Evolutionary conservation across 2,888 invertebrate species (phyloP), one percentile per base, ranked within the genome.

Genomic region (Campoplex nolae): DNA sequence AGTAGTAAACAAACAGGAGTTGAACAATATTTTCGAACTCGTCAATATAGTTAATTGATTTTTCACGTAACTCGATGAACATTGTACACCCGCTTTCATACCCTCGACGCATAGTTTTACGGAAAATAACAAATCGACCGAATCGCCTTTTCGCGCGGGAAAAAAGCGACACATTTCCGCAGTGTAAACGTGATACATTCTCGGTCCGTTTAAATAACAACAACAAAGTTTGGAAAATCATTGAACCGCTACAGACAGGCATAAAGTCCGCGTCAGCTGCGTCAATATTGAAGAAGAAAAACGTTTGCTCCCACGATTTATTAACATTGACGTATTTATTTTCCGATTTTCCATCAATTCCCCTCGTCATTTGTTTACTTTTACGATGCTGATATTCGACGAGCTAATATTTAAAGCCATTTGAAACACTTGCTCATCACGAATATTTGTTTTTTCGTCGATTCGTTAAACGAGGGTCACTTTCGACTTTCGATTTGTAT

Each of bases 221-320:
- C 28, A 58, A 62, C 45, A 65, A 56, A 73, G 78, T 68, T 75
- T 74, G 56, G 28, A 82, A 85, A 78, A 85, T 83, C 38, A 68
- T 82, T 73, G 18, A 23, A 45, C 71, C 67, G 54, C 18, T 65
- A 32, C 16, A 8, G n/a, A 18, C 42, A 68, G 48, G 45, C 23
- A 45, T 38, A 56, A 42, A 56, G 32, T 62, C 0, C 13, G 9
- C 2, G 32, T 16, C 13, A 13, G 32, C 32, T n/a, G 16, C 18
- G 16, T 62, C 62, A 62, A 62, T 32, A 16, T 65, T n/a, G 8
- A 48, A 65, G 18, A n/a, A 13, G 1, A 65, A 38, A 71, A 71
- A 68, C 32, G 67, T 67, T 48, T 70, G 23, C 13, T 68, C 42
- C 56, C 4, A 28, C 9, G 9, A 58, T 28, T 62, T 3, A 42